Base-by-base conservation (phyloP, 2,797 vertebrate species). In the Xenopus petersii region DNA sequence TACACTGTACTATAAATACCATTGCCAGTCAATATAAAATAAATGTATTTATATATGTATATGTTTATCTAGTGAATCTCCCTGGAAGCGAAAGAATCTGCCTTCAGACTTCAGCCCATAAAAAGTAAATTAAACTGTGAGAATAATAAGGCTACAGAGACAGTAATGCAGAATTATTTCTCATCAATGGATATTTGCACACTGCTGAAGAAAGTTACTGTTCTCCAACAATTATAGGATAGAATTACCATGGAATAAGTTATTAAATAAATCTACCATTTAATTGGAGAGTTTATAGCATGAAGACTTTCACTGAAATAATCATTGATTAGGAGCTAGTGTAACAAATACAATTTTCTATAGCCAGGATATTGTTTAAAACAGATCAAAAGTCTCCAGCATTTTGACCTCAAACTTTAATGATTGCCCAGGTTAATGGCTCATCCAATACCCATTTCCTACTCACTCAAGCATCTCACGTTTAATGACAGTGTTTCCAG, bases 401-500 rank as follows among this genome's bases (percentile, higher is more conserved):
- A 63, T 9, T 69, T 64, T 69, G 66, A 73, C 60, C 33, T 69
- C 24, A 73, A 69, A 60, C 59, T 69, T 78, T 69, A 72, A 78
- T 68, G 49, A 73, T 64, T 55, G 46, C 33, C n/a, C 21, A 33
- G 55, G 60, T 69, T 78, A 73, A 73, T 78, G 75, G 73, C 46
- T 73, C 70, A 59, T 73, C 67, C 60, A 73, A 61, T 59, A 73
- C 64, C 65, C 64, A 69, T 73, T 73, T 60, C 64, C 36, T 63
- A 63, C 16, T 16, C 21, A 64, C 73, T 73, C 60, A 60, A 69
- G 71, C 71, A 68, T 73, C 51, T 64, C 16, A 15, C 69, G 24
- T 78, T 78, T 73, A 78, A 78, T 78, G 55, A 62, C 70, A 73
- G 16, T 67, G 30, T 68, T 66, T 65, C 63, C 74, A 62, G 10